Conservation (phyloP, 1,140 invertebrate species). For the Phenacoccus solenopsis region DNA sequence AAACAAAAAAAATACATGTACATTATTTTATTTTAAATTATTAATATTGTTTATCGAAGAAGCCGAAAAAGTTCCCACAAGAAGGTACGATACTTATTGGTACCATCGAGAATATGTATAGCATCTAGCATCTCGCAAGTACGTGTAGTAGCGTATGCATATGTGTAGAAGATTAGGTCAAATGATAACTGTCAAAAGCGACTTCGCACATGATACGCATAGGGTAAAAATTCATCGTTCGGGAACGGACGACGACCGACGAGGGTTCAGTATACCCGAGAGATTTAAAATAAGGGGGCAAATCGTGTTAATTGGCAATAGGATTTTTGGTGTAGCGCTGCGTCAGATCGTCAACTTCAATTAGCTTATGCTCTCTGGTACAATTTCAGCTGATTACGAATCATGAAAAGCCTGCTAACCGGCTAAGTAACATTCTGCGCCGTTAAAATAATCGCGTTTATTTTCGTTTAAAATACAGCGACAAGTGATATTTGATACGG, state of each 20-base stretch:
- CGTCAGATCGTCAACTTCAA: conserved; percentile 1
- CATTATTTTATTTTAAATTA: no score
- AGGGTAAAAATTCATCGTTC: background rate
- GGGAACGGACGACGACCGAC: background rate
- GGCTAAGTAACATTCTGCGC: background rate
- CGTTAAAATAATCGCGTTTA: background rate
- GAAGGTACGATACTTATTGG: no score
- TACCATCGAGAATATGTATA: no score
- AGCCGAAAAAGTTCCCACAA: no score
- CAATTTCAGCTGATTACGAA: background rate
- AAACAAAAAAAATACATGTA: no score
- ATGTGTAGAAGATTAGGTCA: background rate
- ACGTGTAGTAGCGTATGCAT: no score
- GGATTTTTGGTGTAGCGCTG: background rate
- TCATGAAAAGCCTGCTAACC: background rate
- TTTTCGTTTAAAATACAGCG: background rate
- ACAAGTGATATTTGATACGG: no score
- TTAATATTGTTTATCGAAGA: no score
- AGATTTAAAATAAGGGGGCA: conserved; percentile 1
- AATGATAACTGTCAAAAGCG: background rate
- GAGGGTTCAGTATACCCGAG: background rate
- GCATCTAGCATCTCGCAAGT: no score
- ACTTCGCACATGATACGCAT: background rate
- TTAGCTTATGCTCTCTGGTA: background rate
- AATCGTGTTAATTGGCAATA: conserved; percentile 2